phyloP scores from a whole-genome alignment of 2,888 invertebrate genomes.

The Drosophila crucigera region DNA sequence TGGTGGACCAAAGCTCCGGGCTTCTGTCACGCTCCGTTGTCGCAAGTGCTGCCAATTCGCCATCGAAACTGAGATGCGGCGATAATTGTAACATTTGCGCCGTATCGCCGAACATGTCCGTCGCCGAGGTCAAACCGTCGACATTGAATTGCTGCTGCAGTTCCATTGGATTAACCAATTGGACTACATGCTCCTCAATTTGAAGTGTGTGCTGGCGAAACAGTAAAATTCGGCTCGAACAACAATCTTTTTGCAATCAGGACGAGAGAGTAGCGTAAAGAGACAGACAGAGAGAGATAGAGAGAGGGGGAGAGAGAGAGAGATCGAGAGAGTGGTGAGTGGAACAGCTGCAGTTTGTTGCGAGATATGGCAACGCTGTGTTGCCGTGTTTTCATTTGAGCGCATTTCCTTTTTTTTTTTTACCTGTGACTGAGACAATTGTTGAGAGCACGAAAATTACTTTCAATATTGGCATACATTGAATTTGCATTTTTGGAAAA shows the following conservation, averaged over 20 bases:
- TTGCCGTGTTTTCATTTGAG: conserved; percentile 31
- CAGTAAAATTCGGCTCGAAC: conserved; percentile 84
- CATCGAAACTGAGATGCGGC: conserved; percentile 21
- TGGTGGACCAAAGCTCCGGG: conserved; percentile 37
- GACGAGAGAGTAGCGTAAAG: background rate
- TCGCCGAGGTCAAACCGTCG: conserved; percentile 21
- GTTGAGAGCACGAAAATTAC: conserved; percentile 85
- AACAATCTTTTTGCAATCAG: conserved; percentile 80
- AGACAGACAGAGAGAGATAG: background rate
- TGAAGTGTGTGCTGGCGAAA: conserved; percentile 82
- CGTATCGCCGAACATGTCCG: conserved; percentile 32
- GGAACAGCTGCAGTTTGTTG: conserved; percentile 30
- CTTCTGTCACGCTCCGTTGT: conserved; percentile 48
- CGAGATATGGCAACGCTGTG: conserved; percentile 50
- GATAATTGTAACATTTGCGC: conserved; percentile 29
- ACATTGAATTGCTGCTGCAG: conserved; percentile 47
- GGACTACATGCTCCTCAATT: conserved; percentile 71
- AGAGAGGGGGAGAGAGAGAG: background rate
- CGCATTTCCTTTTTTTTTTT: conserved; percentile 27
- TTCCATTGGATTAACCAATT: conserved; percentile 67
- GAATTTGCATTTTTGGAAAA: conserved; percentile 73
- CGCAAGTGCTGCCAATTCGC: conserved; percentile 39
- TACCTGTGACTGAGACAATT: conserved; percentile 84
- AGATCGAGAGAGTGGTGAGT: conserved; percentile 1
- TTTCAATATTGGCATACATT: conserved; percentile 73